Conservation (phyloP, 1,140 invertebrate genomes). For the Drosophila nasuta region DNA sequence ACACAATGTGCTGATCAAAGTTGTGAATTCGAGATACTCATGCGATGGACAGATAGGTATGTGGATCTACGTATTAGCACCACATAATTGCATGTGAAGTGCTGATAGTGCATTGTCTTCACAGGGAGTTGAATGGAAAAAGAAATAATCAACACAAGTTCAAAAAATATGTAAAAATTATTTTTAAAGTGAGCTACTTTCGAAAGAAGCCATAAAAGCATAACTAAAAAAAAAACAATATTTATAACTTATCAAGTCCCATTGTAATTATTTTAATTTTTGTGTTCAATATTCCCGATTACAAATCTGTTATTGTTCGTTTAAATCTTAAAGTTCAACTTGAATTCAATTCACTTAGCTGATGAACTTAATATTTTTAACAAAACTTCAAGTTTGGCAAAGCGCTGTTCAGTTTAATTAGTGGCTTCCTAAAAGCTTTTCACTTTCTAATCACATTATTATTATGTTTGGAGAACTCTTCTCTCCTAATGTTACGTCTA, state of each 20-base stretch:
- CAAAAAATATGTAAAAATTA: not conserved
- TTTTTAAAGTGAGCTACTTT: not conserved
- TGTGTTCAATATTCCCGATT: not conserved
- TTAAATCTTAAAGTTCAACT: not conserved
- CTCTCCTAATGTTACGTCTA: constrained; percentile 2
- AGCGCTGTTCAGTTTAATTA: constrained; percentile 15
- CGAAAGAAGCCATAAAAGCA: not conserved
- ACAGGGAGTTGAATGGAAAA: too few relatives aligned
- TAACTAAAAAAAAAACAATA: too few relatives aligned
- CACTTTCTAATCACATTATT: constrained; percentile 41
- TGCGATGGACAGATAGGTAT: not conserved
- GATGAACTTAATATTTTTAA: constrained; percentile 20
- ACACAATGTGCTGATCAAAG: constrained; percentile 47
- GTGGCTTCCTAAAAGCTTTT: constrained; percentile 5
- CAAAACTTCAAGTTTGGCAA: constrained; percentile 15
- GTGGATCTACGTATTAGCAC: not conserved
- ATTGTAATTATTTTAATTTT: not conserved
- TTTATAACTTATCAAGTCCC: too few relatives aligned
- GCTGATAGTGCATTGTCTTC: not conserved
- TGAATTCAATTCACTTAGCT: constrained; percentile 3
- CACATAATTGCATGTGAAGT: constrained; percentile 43
- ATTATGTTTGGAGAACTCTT: constrained; percentile 38
- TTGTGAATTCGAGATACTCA: constrained; percentile 19
- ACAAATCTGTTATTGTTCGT: not conserved
- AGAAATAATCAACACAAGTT: not conserved